A percentile compares a stretch with the other conserved stretches of the same genome.
Evolutionary conservation across 1,140 invertebrate species (phyloP).

Genomic region (Drosophila pallidifrons): DNA sequence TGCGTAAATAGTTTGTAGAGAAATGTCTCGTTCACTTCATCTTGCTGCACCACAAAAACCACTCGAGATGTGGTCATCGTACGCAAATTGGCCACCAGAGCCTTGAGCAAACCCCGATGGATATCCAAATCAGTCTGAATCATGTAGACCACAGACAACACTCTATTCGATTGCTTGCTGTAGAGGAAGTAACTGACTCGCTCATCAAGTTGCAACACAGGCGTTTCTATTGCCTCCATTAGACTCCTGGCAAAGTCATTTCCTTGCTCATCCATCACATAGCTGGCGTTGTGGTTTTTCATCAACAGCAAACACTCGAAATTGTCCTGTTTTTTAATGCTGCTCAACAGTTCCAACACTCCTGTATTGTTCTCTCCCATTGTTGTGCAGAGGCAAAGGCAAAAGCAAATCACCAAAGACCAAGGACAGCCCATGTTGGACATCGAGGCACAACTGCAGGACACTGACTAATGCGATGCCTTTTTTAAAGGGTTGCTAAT

Average conservation of each 20-base stretch:
- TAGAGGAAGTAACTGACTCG: slow-evolving; percentile 50
- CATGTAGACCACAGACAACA: slow-evolving; percentile 51
- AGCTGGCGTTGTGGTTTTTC: slow-evolving; percentile 46
- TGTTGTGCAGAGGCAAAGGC: slow-evolving; percentile 27
- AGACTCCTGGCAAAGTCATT: slow-evolving; percentile 29
- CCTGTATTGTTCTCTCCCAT: slow-evolving; percentile 5
- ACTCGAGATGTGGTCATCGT: slow-evolving; percentile 66
- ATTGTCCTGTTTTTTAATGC: slow-evolving; percentile 48
- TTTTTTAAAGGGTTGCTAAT: slow-evolving; percentile 79
- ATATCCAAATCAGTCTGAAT: slow-evolving; percentile 18
- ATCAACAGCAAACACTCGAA: slow-evolving; percentile 61
- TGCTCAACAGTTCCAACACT: slow-evolving; percentile 50
- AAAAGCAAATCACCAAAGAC: slow-evolving; percentile 25
- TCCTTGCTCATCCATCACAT: not conserved
- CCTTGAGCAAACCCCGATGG: slow-evolving; percentile 44
- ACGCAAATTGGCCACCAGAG: slow-evolving; percentile 54
- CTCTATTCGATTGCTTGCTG: slow-evolving; percentile 26
- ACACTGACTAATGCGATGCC: slow-evolving; percentile 44
- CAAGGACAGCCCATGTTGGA: slow-evolving; percentile 44
- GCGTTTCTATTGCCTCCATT: slow-evolving; percentile 44
- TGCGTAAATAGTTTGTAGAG: slow-evolving; percentile 49
- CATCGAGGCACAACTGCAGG: slow-evolving; percentile 50
- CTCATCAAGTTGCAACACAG: slow-evolving; percentile 63
- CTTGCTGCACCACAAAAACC: slow-evolving; percentile 55
- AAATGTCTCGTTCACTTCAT: not conserved